Percentiles rank a stretch among this genome's conserved stretches.
phyloP scores from a whole-genome alignment of 2,888 invertebrate genomes.

The Steinernema scapterisci region DNA sequence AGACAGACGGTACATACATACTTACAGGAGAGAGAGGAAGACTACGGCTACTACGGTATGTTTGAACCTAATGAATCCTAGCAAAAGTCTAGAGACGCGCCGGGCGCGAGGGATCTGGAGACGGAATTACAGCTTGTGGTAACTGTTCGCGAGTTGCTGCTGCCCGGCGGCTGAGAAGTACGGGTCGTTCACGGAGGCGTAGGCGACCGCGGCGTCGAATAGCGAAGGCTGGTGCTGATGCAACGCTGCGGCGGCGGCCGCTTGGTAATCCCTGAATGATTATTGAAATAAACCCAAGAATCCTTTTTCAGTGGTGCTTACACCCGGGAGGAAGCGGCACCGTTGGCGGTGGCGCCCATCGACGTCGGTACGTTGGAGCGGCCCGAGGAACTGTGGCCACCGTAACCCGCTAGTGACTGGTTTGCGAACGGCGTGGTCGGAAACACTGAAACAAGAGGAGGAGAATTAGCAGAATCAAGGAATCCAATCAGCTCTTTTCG shows the following conservation, averaged over 20 bases:
- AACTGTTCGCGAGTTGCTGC: constrained; percentile 27
- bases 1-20: not conserved
- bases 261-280: constrained; percentile 26
- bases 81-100: constrained; percentile 2
- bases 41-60: not conserved
- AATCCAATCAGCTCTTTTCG: too few species aligned
- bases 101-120: not conserved
- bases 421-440: constrained; percentile 28
- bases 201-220: constrained; percentile 39
- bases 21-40: constrained; percentile 20
- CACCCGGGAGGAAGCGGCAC: not conserved
- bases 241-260: constrained; percentile 46
- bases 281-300: too few species aligned
- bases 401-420: constrained; percentile 15
- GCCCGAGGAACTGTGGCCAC: constrained; percentile 17
- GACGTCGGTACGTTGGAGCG: constrained; percentile 20
- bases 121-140: constrained; percentile 17
- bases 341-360: constrained; percentile 10
- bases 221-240: constrained; percentile 54
- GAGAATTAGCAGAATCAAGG: too few species aligned
- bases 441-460: not conserved
- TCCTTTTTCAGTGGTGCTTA: too few species aligned
- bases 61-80: not conserved
- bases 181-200: constrained; percentile 33
- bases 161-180: constrained; percentile 14